Base-by-base conservation (phyloP, 2,797 vertebrate species). In the Yasuhikotakia modesta region DNA sequence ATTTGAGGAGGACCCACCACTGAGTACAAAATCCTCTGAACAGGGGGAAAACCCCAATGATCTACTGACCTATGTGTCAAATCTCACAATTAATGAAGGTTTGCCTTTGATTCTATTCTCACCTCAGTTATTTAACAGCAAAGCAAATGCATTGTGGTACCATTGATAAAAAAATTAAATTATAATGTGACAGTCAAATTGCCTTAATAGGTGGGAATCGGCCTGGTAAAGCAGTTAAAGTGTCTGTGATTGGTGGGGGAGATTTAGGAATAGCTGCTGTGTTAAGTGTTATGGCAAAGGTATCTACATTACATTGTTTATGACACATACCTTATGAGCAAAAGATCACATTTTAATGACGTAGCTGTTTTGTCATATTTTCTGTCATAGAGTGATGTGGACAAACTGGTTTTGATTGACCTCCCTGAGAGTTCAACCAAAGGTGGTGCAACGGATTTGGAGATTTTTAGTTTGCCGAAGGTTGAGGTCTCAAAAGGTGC, bases 1-100 rank as follows among this genome's bases (percentile, higher is more conserved):
- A 85, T 99, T 99, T 91, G 94, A 97, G 85, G 94, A 96, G 80
- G 95, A 96, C 22, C 96, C 96, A 11, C 98, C 98, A 0, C 84
- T 99, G 24, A 94, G 92, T 57, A 88, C 95, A 0, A 89, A 93
- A 53, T 79, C 91, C 22, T 83, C 92, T 16, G 87, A 69, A 43
- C 92, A 93, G 8, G 91, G 82, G 52, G 91, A 91, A 71, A 91
- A 91, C 80, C 95, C 95, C 39, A 90, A 88, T 0, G 93, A 96
- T 82, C 94, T 98, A 73, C 92, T 97, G 46, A 91, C 93, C 2
- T 94, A 94, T 48, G 95, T 98, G 81, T 90, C 91, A 4, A 90
- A 90, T 45, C 80, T 97, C 46, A 91, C 92, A 83, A 91, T 97
- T 79, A 94, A 90, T 30, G 93, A 96, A 84, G 96, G 97, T 98